These are phyloP conservation scores for Pandemis cinnamomeana DNA, from an alignment of 2,888 invertebrate species.

Conservation along the genomic window DNA sequence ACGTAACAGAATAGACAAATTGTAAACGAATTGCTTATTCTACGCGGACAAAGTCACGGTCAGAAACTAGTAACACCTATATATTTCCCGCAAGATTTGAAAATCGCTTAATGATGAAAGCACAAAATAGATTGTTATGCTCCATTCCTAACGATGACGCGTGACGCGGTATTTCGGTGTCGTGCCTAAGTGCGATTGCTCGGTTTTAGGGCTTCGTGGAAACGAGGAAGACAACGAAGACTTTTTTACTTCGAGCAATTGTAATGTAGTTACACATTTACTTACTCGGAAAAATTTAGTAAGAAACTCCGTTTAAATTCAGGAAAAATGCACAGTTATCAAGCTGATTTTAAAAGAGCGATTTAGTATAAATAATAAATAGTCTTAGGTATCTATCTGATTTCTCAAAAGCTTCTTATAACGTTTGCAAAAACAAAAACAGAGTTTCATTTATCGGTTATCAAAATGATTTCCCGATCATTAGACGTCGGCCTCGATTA, in stretches of 20 bases:
- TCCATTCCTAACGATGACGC: slow-evolving; percentile 23
- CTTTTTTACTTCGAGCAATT: background rate
- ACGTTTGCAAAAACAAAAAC: background rate
- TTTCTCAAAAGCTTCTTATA: background rate
- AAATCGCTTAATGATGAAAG: background rate
- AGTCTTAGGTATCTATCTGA: background rate
- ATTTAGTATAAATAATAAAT: background rate
- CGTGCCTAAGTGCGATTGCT: background rate
- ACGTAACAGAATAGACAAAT: too few relatives aligned
- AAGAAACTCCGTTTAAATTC: too few relatives aligned
- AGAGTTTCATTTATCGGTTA: background rate
- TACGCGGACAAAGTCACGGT: too few relatives aligned
- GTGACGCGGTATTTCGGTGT: slow-evolving; percentile 6
- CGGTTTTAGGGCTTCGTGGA: slow-evolving; percentile 11
- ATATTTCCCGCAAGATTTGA: background rate
- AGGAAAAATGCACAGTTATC: background rate
- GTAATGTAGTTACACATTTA: too few relatives aligned
- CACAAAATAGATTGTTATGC: slow-evolving; percentile 27
- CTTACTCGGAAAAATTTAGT: too few relatives aligned
- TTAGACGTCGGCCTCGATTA: slow-evolving; percentile 57
- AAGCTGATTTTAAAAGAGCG: background rate
- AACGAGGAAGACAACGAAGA: background rate
- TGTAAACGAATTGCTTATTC: too few relatives aligned
- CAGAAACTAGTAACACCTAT: too few relatives aligned
- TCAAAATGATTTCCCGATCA: slow-evolving; percentile 39